phyloP scores from a whole-genome alignment of 2,113 vertebrate species.

The Burhinus bistriatus region DNA sequence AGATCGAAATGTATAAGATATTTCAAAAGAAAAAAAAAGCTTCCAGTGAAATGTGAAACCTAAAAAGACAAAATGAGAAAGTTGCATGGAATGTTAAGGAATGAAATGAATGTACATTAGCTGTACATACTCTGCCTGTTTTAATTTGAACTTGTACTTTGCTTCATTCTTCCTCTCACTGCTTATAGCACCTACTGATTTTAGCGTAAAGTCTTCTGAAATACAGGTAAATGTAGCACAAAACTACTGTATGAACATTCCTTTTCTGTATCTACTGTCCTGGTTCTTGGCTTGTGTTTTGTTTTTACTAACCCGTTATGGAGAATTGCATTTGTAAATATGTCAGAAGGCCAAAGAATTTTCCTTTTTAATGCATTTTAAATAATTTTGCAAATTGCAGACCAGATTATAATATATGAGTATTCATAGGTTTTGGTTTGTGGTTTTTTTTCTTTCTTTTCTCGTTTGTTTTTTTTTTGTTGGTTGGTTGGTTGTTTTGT shows the following conservation, averaged over 20 bases:
- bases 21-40: neutral
- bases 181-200: neutral
- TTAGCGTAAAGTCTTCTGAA: neutral
- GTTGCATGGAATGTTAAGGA: neutral
- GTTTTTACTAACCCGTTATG: neutral
- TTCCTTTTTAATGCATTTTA: neutral
- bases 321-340: neutral
- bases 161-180: neutral
- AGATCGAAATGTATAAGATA: neutral
- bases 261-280: neutral
- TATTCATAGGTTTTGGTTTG: neutral
- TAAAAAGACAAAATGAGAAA: neutral
- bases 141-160: neutral
- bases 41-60: neutral
- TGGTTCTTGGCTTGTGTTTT: neutral
- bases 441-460: neutral
- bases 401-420: neutral
- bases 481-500: no score
- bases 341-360: neutral
- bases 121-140: accelerated
- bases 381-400: neutral
- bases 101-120: neutral
- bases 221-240: neutral
- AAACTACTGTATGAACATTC: neutral
- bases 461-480: neutral